Evolutionary conservation across 2,888 invertebrate genomes (phyloP), one percentile per base, ranked within the genome.

Genomic region (Nemoura dubitans): DNA sequence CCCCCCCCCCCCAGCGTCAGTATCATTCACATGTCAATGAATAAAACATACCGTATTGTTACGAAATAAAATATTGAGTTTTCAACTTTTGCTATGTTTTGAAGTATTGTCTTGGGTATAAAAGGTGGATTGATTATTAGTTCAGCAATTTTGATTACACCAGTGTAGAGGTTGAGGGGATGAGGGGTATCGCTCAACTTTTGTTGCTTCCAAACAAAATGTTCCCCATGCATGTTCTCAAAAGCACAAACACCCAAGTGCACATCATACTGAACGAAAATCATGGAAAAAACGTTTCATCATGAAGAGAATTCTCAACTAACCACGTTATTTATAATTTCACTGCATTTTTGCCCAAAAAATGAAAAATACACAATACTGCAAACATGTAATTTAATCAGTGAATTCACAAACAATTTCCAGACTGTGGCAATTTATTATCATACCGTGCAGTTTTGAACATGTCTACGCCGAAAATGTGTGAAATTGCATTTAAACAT

Each of bases 401-500:
- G 59, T 1, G 59, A 10, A 59, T 59, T 21, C 59, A 21, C 59
- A 59, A 59, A 36, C 36, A 59, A 59, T 59, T 59, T 59, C 21
- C 59, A 10, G 59, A 16, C 59, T 59, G 5, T 10, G 36, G 59
- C 21, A 59, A 59, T 59, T 1, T 2, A 59, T 36, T 36, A 59
- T 2, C 3, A 59, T 59, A 59, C 59, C 1, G 6, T 59, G 59
- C 59, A 16, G 14, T 21, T 59, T 59, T 2, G 21, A 3, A 59
- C 14, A 10, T 59, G 10, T 10, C 5, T 36, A 36, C 36, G 5
- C 36, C 10, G 36, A 36, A 36, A 36, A 36, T 59, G 59, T 59
- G 59, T 59, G 59, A 59, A 59, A 59, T 59, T 59, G 59, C 59
- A 59, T 59, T 59, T 59, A 59, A 59, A 59, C 21, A 59, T 59